Percentiles rank a stretch among this genome's conserved stretches.
phyloP scores from a whole-genome alignment of 1,140 invertebrate species.

The Drosophila murphyi region DNA sequence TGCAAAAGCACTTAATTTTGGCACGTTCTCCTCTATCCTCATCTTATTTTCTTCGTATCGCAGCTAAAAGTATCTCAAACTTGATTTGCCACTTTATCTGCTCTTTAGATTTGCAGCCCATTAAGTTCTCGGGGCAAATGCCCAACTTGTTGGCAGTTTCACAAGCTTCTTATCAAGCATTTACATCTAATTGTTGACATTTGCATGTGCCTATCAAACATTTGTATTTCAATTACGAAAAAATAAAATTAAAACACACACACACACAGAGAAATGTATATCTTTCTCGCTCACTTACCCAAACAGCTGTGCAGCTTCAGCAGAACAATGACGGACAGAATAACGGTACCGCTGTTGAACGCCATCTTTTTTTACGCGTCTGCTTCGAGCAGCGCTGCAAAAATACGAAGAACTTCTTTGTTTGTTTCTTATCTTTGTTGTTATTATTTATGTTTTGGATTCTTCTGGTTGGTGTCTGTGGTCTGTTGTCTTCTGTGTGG shows the following conservation, averaged over 20 bases:
- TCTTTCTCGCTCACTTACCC: constrained; percentile 52
- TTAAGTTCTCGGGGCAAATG: not conserved
- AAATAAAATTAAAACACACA: constrained; percentile 1
- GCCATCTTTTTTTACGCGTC: constrained; percentile 31
- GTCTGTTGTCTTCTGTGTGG: constrained; percentile 12
- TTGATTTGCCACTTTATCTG: too few relatives aligned
- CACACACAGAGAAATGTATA: not conserved
- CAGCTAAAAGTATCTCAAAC: too few relatives aligned
- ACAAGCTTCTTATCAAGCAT: constrained; percentile 23
- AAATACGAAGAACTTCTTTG: constrained; percentile 23
- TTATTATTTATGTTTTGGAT: constrained; percentile 30
- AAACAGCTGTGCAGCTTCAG: constrained; percentile 48
- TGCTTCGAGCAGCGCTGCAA: constrained; percentile 19
- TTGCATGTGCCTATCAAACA: constrained; percentile 39
- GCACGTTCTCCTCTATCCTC: not conserved
- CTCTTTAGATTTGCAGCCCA: constrained; percentile 1
- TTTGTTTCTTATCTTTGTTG: constrained; percentile 29
- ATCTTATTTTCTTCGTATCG: too few relatives aligned
- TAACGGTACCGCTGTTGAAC: constrained; percentile 38
- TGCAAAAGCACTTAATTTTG: not conserved
- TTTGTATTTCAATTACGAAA: constrained; percentile 44
- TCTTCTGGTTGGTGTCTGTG: constrained; percentile 33
- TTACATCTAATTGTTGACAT: constrained; percentile 45
- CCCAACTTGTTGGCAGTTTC: constrained; percentile 17
- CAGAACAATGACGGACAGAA: constrained; percentile 42